Evolutionary conservation across 1,140 invertebrate species (phyloP).

Genomic region (Homarus americanus): DNA sequence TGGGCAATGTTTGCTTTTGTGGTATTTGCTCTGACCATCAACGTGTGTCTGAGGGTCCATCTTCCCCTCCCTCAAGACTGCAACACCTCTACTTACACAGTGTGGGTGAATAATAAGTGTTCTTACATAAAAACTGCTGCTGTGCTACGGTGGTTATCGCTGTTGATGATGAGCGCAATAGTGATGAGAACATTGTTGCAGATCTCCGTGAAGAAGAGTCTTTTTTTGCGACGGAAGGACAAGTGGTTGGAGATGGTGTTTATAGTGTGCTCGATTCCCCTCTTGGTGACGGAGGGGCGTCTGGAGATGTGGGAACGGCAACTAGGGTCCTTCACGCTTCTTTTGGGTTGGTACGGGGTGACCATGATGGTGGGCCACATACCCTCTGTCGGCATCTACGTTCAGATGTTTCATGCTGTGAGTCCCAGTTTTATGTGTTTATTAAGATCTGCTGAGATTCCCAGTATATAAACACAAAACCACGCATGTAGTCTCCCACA

Average conservation of each 20-base stretch:
- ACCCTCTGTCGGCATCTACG: conserved; percentile 15
- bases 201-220: neutral
- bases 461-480: too few species aligned
- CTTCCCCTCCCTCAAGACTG: neutral
- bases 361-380: conserved; percentile 19
- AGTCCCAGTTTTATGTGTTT: too few species aligned
- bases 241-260: neutral
- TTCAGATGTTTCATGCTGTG: conserved; percentile 34
- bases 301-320: neutral
- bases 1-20: neutral
- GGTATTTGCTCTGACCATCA: neutral
- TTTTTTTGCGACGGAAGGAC: neutral
- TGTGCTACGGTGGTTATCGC: neutral
- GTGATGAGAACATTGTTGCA: neutral
- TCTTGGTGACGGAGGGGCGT: neutral
- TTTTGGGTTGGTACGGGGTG: neutral
- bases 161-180: neutral
- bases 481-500: too few species aligned
- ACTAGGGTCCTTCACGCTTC: neutral
- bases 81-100: neutral
- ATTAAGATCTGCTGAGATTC: too few species aligned
- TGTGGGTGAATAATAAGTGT: neutral
- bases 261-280: neutral
- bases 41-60: neutral
- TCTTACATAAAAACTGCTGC: neutral